Conservation (phyloP, 2,888 invertebrate genomes). For the Leistus spinibarbis region DNA sequence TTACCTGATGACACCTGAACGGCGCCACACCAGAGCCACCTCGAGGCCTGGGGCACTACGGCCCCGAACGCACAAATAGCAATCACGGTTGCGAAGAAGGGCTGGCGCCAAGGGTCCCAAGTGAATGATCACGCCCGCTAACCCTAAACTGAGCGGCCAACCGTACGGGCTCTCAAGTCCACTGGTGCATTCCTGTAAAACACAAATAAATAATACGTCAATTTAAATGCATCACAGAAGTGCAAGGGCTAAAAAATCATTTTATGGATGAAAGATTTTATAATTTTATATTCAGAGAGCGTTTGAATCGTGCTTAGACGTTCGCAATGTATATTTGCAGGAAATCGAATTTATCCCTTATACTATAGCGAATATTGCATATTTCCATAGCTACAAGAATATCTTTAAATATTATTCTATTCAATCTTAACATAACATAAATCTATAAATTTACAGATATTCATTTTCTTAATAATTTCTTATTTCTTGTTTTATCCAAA, state of each 20-base stretch:
- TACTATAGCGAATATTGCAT: background rate
- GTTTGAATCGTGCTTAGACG: background rate
- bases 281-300: background rate
- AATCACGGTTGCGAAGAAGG: constrained; percentile 66
- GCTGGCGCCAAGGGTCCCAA: constrained; percentile 68
- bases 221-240: background rate
- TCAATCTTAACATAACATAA: too few relatives aligned
- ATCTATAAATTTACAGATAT: too few relatives aligned
- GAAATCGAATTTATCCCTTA: background rate
- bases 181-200: constrained; percentile 63
- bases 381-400: too few relatives aligned
- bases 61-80: constrained; percentile 66
- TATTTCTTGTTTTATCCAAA: too few relatives aligned
- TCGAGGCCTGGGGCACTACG: constrained; percentile 51
- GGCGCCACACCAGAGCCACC: constrained; percentile 43
- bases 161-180: constrained; percentile 61
- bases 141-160: constrained; percentile 70
- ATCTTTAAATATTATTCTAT: too few relatives aligned
- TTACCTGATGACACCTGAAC: constrained; percentile 28
- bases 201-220: constrained; percentile 17
- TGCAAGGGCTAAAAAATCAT: background rate
- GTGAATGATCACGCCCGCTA: constrained; percentile 66
- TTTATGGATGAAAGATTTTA: background rate
- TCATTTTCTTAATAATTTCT: too few relatives aligned
- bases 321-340: background rate